phyloP scores from a whole-genome alignment of 2,113 vertebrate genomes.

The Climacteris rufus region DNA sequence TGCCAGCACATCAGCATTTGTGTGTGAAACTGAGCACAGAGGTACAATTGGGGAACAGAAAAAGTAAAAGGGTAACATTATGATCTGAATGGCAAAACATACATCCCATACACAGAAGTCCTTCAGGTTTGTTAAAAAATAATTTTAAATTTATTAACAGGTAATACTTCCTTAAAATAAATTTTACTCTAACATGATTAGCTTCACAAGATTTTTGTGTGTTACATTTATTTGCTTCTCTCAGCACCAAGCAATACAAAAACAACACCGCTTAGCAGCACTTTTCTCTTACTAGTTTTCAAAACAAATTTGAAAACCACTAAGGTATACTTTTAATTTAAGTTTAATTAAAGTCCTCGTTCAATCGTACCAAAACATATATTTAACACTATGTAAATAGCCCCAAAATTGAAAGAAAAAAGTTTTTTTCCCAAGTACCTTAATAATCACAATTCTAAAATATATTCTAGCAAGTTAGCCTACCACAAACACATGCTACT shows the following conservation, averaged over 20 bases:
- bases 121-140: neutral
- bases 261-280: neutral
- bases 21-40: neutral
- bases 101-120: neutral
- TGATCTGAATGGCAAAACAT: neutral
- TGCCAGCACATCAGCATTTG: neutral
- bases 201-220: neutral
- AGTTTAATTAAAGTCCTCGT: constrained; percentile 61
- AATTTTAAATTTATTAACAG: neutral
- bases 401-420: constrained; percentile 47
- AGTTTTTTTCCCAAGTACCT: neutral
- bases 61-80: neutral
- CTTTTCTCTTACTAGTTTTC: constrained; percentile 40
- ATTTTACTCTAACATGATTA: neutral
- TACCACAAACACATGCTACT: constrained; percentile 31
- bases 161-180: neutral
- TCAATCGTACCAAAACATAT: constrained; percentile 52
- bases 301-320: constrained; percentile 61
- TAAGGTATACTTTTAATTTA: constrained; percentile 51
- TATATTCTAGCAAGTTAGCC: constrained; percentile 3
- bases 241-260: neutral
- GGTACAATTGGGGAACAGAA: accelerated
- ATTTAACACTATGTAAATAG: constrained; percentile 63
- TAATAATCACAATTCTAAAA: constrained; percentile 52
- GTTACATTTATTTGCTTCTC: neutral